These are phyloP conservation scores for Nemoura dubitans DNA, from an alignment of 2,888 invertebrate species.

Conservation along the genomic window DNA sequence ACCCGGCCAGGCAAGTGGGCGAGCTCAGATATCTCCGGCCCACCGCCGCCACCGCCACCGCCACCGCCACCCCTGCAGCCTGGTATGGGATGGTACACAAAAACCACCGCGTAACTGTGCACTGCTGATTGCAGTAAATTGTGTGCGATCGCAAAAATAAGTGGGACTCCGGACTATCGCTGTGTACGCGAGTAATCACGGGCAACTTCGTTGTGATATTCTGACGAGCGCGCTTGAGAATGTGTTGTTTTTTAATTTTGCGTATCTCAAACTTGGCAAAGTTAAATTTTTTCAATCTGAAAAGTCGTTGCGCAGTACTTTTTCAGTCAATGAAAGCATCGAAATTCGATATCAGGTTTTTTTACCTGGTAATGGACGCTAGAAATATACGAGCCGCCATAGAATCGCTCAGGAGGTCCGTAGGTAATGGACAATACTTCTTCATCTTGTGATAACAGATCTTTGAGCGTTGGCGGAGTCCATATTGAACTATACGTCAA, in stretches of 20 bases:
- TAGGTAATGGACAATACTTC: conserved; percentile 3
- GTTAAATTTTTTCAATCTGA: not conserved
- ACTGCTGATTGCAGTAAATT: no score
- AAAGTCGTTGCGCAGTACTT: not conserved
- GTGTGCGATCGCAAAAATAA: no score
- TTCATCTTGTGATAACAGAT: conserved; percentile 12
- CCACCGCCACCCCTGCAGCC: not conserved
- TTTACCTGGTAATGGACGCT: not conserved
- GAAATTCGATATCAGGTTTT: not conserved
- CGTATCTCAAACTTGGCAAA: no score
- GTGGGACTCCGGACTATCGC: no score
- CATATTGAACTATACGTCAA: conserved; percentile 7
- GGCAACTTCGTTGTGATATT: no score
- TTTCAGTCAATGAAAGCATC: not conserved
- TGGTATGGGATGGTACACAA: conserved; percentile 4
- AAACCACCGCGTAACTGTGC: not conserved
- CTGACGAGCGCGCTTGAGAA: no score
- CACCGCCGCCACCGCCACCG: not conserved
- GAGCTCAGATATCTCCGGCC: conserved; percentile 18
- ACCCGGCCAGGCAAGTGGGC: not conserved
- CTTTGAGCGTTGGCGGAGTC: not conserved
- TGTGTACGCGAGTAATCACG: no score
- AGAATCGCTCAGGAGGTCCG: not conserved
- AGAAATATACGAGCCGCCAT: not conserved
- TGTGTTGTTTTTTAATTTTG: no score